Conservation (phyloP, 1,140 invertebrate genomes). For the Phthorimaea operculella region DNA sequence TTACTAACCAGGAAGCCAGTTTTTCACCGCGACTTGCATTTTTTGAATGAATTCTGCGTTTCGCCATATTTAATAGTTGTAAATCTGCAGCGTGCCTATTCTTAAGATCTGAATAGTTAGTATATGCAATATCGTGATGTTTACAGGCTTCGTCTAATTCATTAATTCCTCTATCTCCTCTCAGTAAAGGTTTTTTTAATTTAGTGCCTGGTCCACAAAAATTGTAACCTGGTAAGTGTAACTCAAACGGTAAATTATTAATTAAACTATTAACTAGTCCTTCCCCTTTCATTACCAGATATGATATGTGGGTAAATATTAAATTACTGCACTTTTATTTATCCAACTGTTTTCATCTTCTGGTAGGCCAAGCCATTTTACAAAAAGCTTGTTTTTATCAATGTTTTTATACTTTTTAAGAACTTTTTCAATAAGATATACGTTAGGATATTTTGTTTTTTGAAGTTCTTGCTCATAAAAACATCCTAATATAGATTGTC, state of each 20-base stretch:
- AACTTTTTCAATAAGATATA: conserved; percentile 44
- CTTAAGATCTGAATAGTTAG: not conserved
- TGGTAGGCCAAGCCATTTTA: conserved; percentile 43
- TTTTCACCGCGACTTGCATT: conserved; percentile 4
- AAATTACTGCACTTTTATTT: not conserved
- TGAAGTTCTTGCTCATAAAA: conserved; percentile 44
- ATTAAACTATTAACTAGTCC: conserved; percentile 5
- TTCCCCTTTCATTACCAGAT: not conserved
- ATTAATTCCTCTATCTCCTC: conserved; percentile 6
- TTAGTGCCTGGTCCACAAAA: conserved; percentile 1
- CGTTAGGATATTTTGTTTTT: conserved; percentile 29
- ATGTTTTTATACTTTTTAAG: conserved; percentile 23
- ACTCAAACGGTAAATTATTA: conserved; percentile 4
- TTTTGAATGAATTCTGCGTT: not conserved
- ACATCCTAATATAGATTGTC: conserved; percentile 30
- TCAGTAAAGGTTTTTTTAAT: not conserved
- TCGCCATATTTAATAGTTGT: conserved; percentile 6
- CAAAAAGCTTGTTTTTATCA: conserved; percentile 34
- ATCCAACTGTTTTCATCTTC: conserved; percentile 35
- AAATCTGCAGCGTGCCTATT: conserved; percentile 6
- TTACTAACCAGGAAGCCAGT: conserved; percentile 7
- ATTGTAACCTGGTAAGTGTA: conserved; percentile 7
- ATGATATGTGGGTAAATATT: not conserved
- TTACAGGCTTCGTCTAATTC: conserved; percentile 5
- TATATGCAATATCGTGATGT: conserved; percentile 11